Conservation (phyloP, 2,888 invertebrate species). For the Willowsia nigromaculata region DNA sequence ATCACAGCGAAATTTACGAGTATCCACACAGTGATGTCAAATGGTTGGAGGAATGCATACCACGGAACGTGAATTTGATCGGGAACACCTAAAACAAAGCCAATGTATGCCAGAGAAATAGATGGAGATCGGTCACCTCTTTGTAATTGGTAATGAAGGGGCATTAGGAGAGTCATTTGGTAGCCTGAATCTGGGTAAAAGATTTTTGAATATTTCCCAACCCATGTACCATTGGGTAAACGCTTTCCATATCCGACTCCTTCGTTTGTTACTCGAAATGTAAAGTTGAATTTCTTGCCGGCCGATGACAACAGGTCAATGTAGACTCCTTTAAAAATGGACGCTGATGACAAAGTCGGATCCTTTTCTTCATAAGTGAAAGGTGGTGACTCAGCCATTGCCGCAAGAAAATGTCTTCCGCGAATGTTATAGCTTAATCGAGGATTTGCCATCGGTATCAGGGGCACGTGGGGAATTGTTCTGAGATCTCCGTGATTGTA, state of each 20-base stretch:
- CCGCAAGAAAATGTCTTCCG: neutral
- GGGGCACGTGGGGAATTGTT: neutral
- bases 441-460: neutral
- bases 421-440: constrained; percentile 40
- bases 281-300: constrained; percentile 55
- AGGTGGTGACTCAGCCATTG: constrained; percentile 29
- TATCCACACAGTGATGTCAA: constrained; percentile 6
- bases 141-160: neutral
- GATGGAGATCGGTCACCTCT: constrained; percentile 8
- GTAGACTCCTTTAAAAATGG: constrained; percentile 36
- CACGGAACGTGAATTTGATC: constrained; percentile 1
- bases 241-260: constrained; percentile 58
- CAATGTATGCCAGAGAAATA: neutral
- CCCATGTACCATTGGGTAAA: constrained; percentile 67
- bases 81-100: constrained; percentile 39
- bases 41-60: constrained; percentile 68
- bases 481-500: constrained; percentile 28
- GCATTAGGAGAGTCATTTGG: constrained; percentile 4
- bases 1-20: neutral
- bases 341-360: neutral
- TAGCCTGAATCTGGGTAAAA: constrained; percentile 56
- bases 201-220: constrained; percentile 53
- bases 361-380: neutral
- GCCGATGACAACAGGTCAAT: neutral
- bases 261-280: constrained; percentile 36